Percentiles rank a stretch among this genome's conserved stretches.
Conservation (phyloP, 2,888 invertebrate species). For the Andricus quercusramuli region DNA sequence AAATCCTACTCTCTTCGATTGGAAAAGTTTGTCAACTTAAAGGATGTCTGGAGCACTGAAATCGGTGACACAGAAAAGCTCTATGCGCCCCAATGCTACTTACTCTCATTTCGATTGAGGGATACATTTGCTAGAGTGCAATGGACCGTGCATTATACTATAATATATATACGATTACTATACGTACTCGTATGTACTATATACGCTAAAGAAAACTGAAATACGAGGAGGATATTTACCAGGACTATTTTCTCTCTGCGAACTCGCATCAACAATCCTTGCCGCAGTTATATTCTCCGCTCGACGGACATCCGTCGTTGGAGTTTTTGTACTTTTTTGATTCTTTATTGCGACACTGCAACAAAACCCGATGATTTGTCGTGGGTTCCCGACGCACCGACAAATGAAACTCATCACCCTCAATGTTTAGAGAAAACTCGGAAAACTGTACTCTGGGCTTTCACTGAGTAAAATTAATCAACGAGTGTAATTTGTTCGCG, state of each 20-base stretch:
- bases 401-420: not conserved
- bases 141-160: not conserved
- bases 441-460: not conserved
- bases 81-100: not conserved
- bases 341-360: not conserved
- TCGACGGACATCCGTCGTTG: not conserved
- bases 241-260: not conserved
- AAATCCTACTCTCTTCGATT: conserved; percentile 24
- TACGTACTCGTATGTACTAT: not conserved
- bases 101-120: conserved; percentile 19
- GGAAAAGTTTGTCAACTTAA: conserved; percentile 32
- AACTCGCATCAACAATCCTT: not conserved
- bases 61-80: conserved; percentile 6
- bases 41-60: not conserved
- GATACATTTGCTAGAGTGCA: not conserved
- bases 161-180: not conserved
- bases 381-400: not conserved
- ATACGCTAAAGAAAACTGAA: not conserved
- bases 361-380: conserved; percentile 8
- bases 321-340: not conserved
- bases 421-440: not conserved
- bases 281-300: not conserved
- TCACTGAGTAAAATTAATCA: not conserved
- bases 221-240: not conserved
- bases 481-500: not conserved